Conservation (phyloP, 92 coral and sea anemone genomes). For the Micromussa lordhowensis region DNA sequence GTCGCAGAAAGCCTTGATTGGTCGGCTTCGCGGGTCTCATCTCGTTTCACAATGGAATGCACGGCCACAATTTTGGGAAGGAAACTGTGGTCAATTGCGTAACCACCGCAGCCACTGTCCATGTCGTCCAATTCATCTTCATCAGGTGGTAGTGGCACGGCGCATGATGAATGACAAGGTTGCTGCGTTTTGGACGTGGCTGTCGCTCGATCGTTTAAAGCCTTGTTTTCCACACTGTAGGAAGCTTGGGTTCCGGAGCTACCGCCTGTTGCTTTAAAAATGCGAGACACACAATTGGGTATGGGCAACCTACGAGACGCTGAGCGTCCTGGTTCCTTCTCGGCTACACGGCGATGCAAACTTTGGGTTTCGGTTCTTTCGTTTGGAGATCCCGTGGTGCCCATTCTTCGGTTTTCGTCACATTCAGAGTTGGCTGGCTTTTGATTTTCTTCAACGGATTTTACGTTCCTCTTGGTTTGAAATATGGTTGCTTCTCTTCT, state of each 20-base stretch:
- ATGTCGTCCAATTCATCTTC: conserved; percentile 4
- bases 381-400: not conserved
- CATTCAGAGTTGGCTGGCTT: not conserved
- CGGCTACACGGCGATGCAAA: not conserved
- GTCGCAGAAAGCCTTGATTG: not conserved
- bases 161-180: not conserved
- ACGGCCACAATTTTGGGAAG: conserved; percentile 88
- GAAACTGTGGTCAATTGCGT: conserved; percentile 77
- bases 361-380: not conserved
- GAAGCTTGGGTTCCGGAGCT: not conserved
- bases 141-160: conserved; percentile 16
- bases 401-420: not conserved
- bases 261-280: not conserved
- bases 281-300: not conserved
- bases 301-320: not conserved
- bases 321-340: not conserved
- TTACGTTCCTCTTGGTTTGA: not conserved
- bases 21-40: conserved; percentile 14
- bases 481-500: not conserved
- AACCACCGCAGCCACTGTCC: conserved; percentile 67
- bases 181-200: not conserved
- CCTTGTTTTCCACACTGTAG: not conserved
- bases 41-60: conserved; percentile 69
- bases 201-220: not conserved
- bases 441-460: not conserved